A percentile compares a stretch with the other conserved stretches of the same genome.
Evolutionary conservation across 2,797 vertebrate species (phyloP).

Genomic region (Hemibagrus guttatus): DNA sequence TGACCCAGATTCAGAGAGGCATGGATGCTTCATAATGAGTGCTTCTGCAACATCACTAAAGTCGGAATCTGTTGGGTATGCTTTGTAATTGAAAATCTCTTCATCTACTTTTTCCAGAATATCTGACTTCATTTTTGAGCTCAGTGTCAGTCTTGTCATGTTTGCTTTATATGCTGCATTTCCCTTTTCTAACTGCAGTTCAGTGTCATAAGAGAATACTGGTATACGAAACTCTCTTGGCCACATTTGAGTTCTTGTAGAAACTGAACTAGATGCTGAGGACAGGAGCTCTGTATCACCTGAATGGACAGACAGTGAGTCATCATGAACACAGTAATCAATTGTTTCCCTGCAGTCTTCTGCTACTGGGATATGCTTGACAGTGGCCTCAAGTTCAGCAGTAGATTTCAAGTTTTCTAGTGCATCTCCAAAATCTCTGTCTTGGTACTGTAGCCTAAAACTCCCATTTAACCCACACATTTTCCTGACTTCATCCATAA

Average conservation of each 20-base stretch:
- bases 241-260: no score
- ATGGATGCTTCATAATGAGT: conserved; percentile 40
- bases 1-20: conserved; percentile 14
- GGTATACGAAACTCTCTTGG: no score
- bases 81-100: conserved; percentile 39
- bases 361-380: conserved; percentile 46
- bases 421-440: conserved; percentile 55
- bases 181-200: no score
- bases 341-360: conserved; percentile 6
- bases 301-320: background rate
- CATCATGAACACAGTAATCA: background rate
- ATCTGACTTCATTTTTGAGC: conserved; percentile 25
- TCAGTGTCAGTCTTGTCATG: conserved; percentile 19
- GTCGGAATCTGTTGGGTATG: no score
- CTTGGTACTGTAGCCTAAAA: conserved; percentile 55
- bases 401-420: conserved; percentile 50
- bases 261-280: no score
- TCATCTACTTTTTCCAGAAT: background rate
- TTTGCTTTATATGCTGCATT: no score
- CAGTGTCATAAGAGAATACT: conserved; percentile 50
- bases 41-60: conserved; percentile 15
- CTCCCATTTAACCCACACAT: conserved; percentile 24
- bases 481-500: conserved; percentile 47
- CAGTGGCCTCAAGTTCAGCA: conserved; percentile 31
- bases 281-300: conserved; percentile 33